Conservation (phyloP, 2,797 vertebrate species). For the Clarias fuscus region DNA sequence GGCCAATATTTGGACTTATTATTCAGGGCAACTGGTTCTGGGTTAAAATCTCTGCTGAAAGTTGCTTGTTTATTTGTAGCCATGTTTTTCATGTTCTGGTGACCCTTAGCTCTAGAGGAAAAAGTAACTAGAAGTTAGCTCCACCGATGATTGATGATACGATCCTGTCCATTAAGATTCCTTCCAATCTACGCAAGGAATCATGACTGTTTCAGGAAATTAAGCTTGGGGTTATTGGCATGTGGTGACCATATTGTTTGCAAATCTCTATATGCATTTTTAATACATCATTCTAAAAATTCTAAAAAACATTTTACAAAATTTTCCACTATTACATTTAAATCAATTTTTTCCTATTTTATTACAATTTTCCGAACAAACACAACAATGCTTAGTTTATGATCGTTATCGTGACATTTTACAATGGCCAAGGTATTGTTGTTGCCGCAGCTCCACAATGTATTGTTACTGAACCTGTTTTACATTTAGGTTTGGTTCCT, state of each 20-base stretch:
- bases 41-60: background rate
- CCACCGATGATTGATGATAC: background rate
- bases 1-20: no score
- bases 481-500: background rate
- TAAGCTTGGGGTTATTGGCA: background rate
- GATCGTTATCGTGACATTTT: background rate
- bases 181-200: background rate
- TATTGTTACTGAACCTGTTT: background rate
- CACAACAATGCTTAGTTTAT: background rate
- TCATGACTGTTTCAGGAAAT: background rate
- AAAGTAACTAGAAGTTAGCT: background rate
- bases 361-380: no score
- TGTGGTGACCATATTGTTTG: background rate
- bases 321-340: no score
- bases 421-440: background rate
- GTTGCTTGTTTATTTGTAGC: background rate
- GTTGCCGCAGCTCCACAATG: rapidly evolving
- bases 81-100: background rate
- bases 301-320: background rate
- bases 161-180: background rate
- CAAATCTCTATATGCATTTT: background rate
- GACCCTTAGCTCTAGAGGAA: background rate
- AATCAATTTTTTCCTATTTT: no score
- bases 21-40: no score
- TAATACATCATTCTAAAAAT: background rate